Evolutionary conservation across 2,888 invertebrate species (phyloP).

Genomic region (Timandra comae): DNA sequence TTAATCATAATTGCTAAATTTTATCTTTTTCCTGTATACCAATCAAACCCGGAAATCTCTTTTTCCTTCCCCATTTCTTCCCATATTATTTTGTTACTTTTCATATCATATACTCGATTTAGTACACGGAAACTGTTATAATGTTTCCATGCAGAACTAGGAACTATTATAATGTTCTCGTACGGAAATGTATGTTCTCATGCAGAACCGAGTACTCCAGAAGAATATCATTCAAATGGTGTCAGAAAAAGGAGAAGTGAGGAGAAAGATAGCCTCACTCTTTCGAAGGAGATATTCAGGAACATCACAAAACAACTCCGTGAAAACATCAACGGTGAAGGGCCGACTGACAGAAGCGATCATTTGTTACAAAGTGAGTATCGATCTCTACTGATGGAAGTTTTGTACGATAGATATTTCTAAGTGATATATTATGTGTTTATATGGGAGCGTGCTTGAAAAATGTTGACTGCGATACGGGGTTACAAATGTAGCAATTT

Average conservation of each 20-base stretch:
- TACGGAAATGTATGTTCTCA: constrained; percentile 13
- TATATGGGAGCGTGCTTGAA: neutral
- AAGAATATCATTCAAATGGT: constrained; percentile 53
- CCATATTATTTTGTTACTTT: no score
- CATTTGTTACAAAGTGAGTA: constrained; percentile 65
- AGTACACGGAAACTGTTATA: no score
- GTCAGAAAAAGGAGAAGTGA: constrained; percentile 57
- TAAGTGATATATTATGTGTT: neutral
- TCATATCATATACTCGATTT: no score
- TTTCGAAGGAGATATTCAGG: constrained; percentile 72
- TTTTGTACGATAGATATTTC: constrained; percentile 6
- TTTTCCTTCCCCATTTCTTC: no score
- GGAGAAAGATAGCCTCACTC: constrained; percentile 64
- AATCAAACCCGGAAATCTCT: no score
- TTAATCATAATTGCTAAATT: no score
- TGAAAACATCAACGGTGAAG: constrained; percentile 68
- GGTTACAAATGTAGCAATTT: no score
- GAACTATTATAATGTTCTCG: no score
- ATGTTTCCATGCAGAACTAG: no score
- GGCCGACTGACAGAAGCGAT: constrained; percentile 61
- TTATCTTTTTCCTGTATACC: no score
- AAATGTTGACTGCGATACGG: no score
- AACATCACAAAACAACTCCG: constrained; percentile 72
- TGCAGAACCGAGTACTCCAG: constrained; percentile 63
- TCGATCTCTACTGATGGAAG: constrained; percentile 27